phyloP scores from a whole-genome alignment of 2,113 vertebrate genomes.

The Serinus canaria region DNA sequence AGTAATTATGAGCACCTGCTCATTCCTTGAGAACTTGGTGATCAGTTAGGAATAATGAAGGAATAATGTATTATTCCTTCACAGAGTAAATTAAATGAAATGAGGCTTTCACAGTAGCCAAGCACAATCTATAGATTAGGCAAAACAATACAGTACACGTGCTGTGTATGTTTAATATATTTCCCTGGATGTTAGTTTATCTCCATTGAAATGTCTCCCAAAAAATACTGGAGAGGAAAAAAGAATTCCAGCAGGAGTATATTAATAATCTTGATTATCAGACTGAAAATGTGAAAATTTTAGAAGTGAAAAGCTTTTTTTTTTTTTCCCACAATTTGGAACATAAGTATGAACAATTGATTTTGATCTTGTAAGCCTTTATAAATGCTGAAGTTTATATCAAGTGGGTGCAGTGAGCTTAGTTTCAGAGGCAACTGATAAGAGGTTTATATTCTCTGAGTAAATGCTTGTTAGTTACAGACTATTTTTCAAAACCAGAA shows the following conservation, averaged over 20 bases:
- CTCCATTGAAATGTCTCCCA: not conserved
- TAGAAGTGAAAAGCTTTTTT: not conserved
- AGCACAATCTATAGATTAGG: not conserved
- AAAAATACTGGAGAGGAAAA: not conserved
- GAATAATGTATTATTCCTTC: not conserved
- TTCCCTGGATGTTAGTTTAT: not conserved
- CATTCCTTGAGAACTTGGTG: not conserved
- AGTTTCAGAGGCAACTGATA: not conserved
- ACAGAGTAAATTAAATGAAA: not conserved
- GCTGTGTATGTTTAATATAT: not conserved
- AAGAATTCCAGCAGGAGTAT: not conserved
- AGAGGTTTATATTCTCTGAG: not conserved
- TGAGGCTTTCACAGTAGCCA: not conserved
- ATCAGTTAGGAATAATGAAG: not conserved
- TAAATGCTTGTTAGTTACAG: not conserved
- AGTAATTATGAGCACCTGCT: not conserved
- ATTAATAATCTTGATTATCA: not conserved
- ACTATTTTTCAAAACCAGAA: not conserved
- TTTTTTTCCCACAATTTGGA: not conserved
- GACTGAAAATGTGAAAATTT: not conserved
- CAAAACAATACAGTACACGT: fast-evolving
- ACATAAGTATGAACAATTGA: not conserved
- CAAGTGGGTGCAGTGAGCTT: not conserved
- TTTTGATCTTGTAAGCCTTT: not conserved
- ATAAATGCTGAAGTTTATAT: not conserved